phyloP scores from a whole-genome alignment of 2,888 invertebrate species.

The Sphaerophoria rueppellii region DNA sequence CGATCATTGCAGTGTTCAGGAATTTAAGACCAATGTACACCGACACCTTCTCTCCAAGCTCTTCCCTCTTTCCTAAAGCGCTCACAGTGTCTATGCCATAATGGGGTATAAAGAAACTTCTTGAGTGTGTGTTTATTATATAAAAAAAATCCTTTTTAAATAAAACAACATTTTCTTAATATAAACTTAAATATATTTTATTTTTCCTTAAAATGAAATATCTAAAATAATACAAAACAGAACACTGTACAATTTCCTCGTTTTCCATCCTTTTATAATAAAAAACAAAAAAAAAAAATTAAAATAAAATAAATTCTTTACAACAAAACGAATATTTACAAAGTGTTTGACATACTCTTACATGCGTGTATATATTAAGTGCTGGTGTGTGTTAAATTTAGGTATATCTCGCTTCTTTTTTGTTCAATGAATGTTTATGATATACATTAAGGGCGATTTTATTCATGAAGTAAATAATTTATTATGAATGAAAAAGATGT shows the following conservation, averaged over 20 bases:
- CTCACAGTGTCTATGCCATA: too few relatives aligned
- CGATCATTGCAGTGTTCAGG: too few relatives aligned
- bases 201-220: conserved; percentile 66
- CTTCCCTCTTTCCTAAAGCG: too few relatives aligned
- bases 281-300: conserved; percentile 50
- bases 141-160: not conserved
- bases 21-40: too few relatives aligned
- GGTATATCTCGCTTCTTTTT: not conserved
- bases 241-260: conserved; percentile 72
- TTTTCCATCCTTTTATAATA: conserved; percentile 64
- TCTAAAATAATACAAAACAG: conserved; percentile 72
- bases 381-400: not conserved
- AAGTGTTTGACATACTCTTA: conserved; percentile 51
- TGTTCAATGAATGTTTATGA: conserved; percentile 25
- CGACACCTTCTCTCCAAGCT: too few relatives aligned
- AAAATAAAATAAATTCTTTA: conserved; percentile 60
- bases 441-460: conserved; percentile 39
- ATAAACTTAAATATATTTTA: conserved; percentile 65
- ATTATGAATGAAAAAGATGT: conserved; percentile 47
- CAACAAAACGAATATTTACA: conserved; percentile 72
- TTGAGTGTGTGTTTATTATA: not conserved
- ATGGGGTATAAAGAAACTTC: too few relatives aligned
- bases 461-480: conserved; percentile 68
- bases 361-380: not conserved
- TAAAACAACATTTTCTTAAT: conserved; percentile 40